phyloP scores from a whole-genome alignment of 1,140 invertebrate species.

The Chrysopa pallens region DNA sequence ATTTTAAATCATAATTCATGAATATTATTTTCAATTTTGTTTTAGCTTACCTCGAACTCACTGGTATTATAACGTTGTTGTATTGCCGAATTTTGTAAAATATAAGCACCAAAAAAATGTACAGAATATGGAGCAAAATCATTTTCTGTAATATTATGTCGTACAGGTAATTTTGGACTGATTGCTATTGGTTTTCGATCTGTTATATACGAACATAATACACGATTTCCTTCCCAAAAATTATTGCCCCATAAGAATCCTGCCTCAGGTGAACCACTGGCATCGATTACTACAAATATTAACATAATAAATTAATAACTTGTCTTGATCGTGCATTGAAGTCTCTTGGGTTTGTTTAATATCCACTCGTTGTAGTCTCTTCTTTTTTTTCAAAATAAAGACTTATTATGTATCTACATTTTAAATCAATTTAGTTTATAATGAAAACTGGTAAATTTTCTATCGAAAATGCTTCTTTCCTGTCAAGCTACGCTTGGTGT shows the following conservation, averaged over 20 bases:
- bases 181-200: slow-evolving; percentile 9
- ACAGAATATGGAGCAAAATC: slow-evolving; percentile 21
- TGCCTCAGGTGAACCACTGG: slow-evolving; percentile 19
- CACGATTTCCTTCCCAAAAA: slow-evolving; percentile 22
- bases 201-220: slow-evolving; percentile 15
- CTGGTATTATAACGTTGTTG: slow-evolving; percentile 16
- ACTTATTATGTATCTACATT: no score
- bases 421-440: no score
- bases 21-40: no score
- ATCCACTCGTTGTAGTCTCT: no score
- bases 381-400: no score
- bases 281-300: slow-evolving; percentile 20
- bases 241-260: slow-evolving; percentile 25
- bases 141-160: slow-evolving; percentile 13
- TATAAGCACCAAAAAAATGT: slow-evolving; percentile 18
- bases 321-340: no score
- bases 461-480: no score
- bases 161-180: not conserved
- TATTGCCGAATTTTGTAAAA: slow-evolving; percentile 19
- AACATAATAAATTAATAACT: no score
- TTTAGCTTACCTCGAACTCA: not conserved
- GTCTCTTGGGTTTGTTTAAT: no score
- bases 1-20: no score
- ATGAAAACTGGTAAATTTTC: no score
- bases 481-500: no score